phyloP scores from a whole-genome alignment of 2,888 invertebrate species.

The Catocala sponsa region DNA sequence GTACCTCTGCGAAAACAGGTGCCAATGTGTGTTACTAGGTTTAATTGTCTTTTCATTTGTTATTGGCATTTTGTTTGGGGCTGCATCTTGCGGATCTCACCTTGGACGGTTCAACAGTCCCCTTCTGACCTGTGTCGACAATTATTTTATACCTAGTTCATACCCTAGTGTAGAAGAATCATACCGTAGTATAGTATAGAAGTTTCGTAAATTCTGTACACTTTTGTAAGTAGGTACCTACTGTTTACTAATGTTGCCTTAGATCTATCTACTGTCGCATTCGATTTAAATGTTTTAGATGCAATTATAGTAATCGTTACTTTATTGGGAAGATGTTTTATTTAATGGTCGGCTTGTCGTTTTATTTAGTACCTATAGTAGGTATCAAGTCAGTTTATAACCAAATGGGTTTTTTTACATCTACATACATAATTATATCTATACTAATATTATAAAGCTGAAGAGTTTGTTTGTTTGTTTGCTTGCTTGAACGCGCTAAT shows the following conservation, averaged over 20 bases:
- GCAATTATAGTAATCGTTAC: too few species aligned
- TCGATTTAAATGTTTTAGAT: too few species aligned
- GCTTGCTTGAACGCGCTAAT: too few species aligned
- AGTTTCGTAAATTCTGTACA: background rate
- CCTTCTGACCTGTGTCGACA: constrained; percentile 75
- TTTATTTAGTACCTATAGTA: too few species aligned
- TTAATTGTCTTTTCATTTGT: constrained; percentile 60
- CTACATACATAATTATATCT: too few species aligned
- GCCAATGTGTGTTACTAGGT: constrained; percentile 54
- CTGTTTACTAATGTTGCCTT: background rate
- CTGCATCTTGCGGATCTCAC: constrained; percentile 74
- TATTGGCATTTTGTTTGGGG: constrained; percentile 72
- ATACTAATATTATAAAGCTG: too few species aligned
- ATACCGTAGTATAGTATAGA: constrained; percentile 63
- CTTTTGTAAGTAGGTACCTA: background rate
- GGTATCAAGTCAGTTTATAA: too few species aligned
- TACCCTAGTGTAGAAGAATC: constrained; percentile 61
- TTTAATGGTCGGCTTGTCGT: too few species aligned
- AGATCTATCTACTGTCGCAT: too few species aligned
- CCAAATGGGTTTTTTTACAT: too few species aligned
- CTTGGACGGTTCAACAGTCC: constrained; percentile 77
- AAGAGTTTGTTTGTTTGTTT: too few species aligned
- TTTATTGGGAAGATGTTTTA: too few species aligned
- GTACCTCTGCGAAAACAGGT: constrained; percentile 64
- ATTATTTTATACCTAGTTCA: constrained; percentile 66